A percentile compares a stretch with the other conserved stretches of the same genome.
phyloP scores from a whole-genome alignment of 2,888 invertebrate genomes.

The Drosophila prolongata region DNA sequence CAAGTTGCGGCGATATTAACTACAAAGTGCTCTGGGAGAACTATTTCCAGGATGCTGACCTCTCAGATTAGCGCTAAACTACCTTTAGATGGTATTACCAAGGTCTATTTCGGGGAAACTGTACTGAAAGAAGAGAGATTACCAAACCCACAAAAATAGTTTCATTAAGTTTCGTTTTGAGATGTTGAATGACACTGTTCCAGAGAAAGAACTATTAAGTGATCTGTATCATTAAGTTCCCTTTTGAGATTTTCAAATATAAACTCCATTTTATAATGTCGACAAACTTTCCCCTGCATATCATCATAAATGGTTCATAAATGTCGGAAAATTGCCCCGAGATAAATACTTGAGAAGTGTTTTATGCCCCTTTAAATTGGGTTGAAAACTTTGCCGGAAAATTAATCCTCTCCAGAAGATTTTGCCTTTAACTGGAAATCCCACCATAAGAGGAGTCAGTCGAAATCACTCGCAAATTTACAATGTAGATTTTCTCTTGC shows the following conservation, averaged over 20 bases:
- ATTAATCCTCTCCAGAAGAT: constrained; percentile 34
- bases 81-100: too few relatives aligned
- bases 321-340: constrained; percentile 43
- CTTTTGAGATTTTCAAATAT: background rate
- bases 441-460: constrained; percentile 45
- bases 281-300: constrained; percentile 11
- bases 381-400: constrained; percentile 3
- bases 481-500: constrained; percentile 57
- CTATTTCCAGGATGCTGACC: constrained; percentile 44
- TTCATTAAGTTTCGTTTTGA: too few relatives aligned
- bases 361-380: constrained; percentile 42
- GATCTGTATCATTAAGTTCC: background rate
- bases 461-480: constrained; percentile 68
- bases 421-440: constrained; percentile 47
- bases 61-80: background rate
- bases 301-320: constrained; percentile 43
- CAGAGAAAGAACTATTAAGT: too few relatives aligned
- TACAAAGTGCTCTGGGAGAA: constrained; percentile 56
- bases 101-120: too few relatives aligned
- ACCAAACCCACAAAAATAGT: too few relatives aligned
- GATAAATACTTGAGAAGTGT: constrained; percentile 18
- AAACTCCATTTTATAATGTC: constrained; percentile 25
- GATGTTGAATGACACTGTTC: too few relatives aligned
- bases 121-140: too few relatives aligned
- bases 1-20: constrained; percentile 47